Evolutionary conservation across 2,888 invertebrate species (phyloP), one percentile per base, ranked within the genome.

Genomic region (Leptinotarsa haldemani): DNA sequence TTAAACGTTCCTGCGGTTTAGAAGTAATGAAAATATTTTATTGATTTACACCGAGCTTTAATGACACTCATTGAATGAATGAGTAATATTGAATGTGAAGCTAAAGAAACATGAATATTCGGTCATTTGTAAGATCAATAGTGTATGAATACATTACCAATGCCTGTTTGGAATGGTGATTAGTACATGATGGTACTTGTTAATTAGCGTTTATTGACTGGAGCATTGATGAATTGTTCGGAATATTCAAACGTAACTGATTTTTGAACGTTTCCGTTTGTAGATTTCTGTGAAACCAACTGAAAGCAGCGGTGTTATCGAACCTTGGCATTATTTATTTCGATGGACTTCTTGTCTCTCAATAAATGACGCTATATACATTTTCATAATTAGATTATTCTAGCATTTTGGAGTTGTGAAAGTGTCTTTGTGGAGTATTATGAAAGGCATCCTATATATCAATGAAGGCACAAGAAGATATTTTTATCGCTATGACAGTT

Each of bases 41-140:
- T 58, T 58, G 58, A 58, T 58, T 58, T 58, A 61, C n/a, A 16
- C 16, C 25, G n/a, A 61, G 30, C 30, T 61, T 61, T 61, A 61
- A 61, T 61, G 61, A 61, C 30, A 30, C 12, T 30, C 61, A 61
- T 61, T 61, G 61, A 61, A 61, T 61, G 61, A 61, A 40, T 61
- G 70, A 70, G 63, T 50, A 30, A 66, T 48, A 66, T 48, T 48
- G 53, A 67, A 67, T 53, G 67, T 13, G 67, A 40, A 67, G 61
- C 61, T 61, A 30, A 30, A 40, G 40, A 67, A 30, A 67, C 40
- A 67, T 46, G 30, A 67, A 53, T 67, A 53, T 56, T 56, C 68
- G 68, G 56, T 68, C 56, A 68, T 68, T 56, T 53, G 68, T 56
- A 68, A 68, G 68, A 68, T 68, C 56, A 68, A 68, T 68, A 68